Conservation (phyloP, 2,797 vertebrate species). For the Lerista edwardsae region DNA sequence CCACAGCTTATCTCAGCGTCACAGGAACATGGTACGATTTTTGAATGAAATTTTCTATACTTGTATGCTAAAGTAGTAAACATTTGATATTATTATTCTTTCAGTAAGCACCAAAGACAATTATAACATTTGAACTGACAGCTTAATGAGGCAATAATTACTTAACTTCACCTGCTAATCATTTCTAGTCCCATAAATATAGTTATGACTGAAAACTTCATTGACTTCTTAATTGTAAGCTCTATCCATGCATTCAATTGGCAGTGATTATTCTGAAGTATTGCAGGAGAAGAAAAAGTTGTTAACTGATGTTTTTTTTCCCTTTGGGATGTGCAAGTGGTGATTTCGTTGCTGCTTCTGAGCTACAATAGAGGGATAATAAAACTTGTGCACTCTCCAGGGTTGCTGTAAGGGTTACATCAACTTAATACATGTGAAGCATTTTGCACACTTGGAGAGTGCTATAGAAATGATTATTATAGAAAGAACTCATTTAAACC, state of each 20-base stretch:
- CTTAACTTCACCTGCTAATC: constrained; percentile 55
- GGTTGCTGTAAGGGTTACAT: too few species aligned
- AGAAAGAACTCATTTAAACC: background rate
- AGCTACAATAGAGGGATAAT: too few species aligned
- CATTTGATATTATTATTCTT: constrained; percentile 46
- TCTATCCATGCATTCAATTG: constrained; percentile 19
- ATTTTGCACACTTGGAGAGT: too few species aligned
- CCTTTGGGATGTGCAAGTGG: background rate
- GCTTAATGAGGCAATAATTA: constrained; percentile 54
- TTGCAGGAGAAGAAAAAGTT: constrained; percentile 5
- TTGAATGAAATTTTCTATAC: constrained; percentile 17
- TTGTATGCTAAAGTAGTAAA: constrained; percentile 42
- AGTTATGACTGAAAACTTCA: constrained; percentile 11
- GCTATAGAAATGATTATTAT: background rate
- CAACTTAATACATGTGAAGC: too few species aligned
- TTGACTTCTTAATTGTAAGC: constrained; percentile 43
- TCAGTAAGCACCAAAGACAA: constrained; percentile 49
- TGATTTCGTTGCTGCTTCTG: too few species aligned
- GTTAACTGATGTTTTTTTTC: background rate
- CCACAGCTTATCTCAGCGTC: background rate
- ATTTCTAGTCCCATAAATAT: constrained; percentile 44
- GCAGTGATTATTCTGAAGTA: constrained; percentile 33
- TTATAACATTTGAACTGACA: constrained; percentile 55
- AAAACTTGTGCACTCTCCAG: too few species aligned
- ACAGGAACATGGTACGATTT: background rate